Conservation (phyloP, 2,888 invertebrate species). For the Disparrhopalites patrizii region DNA sequence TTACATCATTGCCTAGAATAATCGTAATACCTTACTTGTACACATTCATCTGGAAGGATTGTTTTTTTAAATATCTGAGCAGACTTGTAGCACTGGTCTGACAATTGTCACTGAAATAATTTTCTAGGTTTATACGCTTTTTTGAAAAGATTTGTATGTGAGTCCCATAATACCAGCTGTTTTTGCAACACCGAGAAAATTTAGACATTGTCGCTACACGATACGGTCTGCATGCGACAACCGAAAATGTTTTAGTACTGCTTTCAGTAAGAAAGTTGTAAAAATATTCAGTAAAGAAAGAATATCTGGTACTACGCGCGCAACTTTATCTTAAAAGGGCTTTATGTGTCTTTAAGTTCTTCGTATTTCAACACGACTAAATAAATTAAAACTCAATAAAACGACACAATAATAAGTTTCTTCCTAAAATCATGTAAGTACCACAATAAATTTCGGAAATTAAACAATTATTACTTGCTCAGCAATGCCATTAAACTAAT, state of each 20-base stretch:
- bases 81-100: no score
- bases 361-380: constrained; percentile 2
- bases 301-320: no score
- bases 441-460: constrained; percentile 6
- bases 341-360: neutral
- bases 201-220: no score
- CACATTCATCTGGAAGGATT: neutral
- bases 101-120: no score
- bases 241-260: no score
- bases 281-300: no score
- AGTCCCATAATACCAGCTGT: no score
- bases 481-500: neutral
- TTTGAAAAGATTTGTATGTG: neutral
- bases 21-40: neutral
- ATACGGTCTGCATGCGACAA: no score
- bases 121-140: neutral
- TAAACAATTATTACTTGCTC: constrained; percentile 12
- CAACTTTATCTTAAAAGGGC: neutral
- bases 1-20: no score
- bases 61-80: neutral
- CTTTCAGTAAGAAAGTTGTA: no score
- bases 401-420: constrained; percentile 12
- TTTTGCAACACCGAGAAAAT: no score
- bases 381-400: constrained; percentile 17
- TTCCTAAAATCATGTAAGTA: constrained; percentile 3